Conservation (phyloP, 1,140 invertebrate species). For the Papilio dardanus region DNA sequence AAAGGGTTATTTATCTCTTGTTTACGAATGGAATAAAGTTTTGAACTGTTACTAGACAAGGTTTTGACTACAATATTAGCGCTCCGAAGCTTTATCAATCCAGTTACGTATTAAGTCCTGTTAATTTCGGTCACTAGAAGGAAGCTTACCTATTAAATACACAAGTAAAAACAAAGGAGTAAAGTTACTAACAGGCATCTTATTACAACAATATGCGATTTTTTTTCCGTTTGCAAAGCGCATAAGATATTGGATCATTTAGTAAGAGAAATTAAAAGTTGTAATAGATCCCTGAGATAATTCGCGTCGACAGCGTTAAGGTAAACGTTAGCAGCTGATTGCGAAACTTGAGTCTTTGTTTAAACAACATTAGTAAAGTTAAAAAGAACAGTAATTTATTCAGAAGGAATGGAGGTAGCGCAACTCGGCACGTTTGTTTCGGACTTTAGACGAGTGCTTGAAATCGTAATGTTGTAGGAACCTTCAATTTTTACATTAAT, state of each 20-base stretch:
- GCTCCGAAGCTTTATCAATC: no score
- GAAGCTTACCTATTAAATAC: no score
- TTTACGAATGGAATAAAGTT: neutral
- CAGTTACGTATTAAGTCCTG: no score
- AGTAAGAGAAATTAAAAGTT: constrained; percentile 32
- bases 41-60: neutral
- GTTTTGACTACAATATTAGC: no score
- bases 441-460: constrained; percentile 35
- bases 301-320: constrained; percentile 28
- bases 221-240: neutral
- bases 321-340: constrained; percentile 43
- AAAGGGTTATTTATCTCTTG: neutral
- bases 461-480: constrained; percentile 27
- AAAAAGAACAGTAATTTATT: constrained; percentile 51
- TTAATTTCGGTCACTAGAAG: no score
- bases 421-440: constrained; percentile 32
- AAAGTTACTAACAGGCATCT: neutral
- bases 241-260: constrained; percentile 23
- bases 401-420: constrained; percentile 42
- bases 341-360: constrained; percentile 49
- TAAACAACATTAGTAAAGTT: constrained; percentile 51
- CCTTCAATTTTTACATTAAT: constrained; percentile 18
- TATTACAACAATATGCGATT: neutral
- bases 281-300: constrained; percentile 24
- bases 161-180: neutral